Conservation (phyloP, 1,140 invertebrate genomes). For the Helicoverpa zea region DNA sequence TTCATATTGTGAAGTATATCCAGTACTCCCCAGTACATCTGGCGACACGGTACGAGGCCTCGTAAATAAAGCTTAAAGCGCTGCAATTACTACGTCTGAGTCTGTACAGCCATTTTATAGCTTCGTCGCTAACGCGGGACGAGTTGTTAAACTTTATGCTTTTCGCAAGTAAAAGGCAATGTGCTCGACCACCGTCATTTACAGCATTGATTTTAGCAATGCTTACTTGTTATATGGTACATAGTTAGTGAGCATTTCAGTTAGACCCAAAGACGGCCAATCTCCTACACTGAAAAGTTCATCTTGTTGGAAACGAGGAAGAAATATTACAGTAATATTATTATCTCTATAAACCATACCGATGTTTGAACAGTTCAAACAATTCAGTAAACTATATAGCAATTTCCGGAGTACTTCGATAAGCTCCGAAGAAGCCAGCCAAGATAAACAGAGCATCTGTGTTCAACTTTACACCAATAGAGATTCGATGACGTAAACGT, state of each 20-base stretch:
- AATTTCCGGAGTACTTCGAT: constrained; percentile 10
- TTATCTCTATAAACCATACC: no score
- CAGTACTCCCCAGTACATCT: constrained; percentile 21
- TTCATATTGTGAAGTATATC: constrained; percentile 15
- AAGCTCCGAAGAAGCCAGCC: constrained; percentile 2
- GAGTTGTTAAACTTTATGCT: constrained; percentile 40
- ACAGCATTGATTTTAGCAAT: constrained; percentile 5
- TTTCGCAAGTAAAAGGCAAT: constrained; percentile 15
- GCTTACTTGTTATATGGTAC: background rate
- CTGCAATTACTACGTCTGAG: constrained; percentile 40
- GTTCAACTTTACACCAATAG: background rate
- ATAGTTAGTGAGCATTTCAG: constrained; percentile 1
- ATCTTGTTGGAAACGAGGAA: background rate
- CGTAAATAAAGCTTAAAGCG: constrained; percentile 47
- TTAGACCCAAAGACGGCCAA: background rate
- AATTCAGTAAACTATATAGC: background rate
- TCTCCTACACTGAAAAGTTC: background rate
- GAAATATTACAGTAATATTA: constrained; percentile 1
- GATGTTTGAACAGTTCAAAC: constrained; percentile 9
- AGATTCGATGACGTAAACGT: background rate
- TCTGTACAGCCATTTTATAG: constrained; percentile 34
- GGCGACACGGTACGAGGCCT: constrained; percentile 17
- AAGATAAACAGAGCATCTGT: background rate
- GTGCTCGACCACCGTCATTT: constrained; percentile 1
- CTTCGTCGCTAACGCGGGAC: constrained; percentile 25